Percentiles rank a stretch among this genome's conserved stretches.
Evolutionary conservation across 2,888 invertebrate genomes (phyloP).

Genomic region (Elgonia sp.): DNA sequence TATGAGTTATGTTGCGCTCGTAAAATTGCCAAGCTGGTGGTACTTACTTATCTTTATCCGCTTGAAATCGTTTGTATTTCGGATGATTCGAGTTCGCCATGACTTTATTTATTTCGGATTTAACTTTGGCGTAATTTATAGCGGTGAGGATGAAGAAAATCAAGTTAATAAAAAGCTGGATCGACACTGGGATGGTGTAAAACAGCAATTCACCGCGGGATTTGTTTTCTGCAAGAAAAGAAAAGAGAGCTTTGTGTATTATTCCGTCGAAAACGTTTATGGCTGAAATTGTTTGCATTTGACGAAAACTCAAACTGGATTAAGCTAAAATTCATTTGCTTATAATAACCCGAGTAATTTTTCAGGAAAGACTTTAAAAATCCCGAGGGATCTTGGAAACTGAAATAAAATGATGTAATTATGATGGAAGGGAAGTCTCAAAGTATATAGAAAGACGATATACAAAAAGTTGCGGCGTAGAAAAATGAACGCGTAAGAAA

Average conservation of each 20-base stretch:
- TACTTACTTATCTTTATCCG: slow-evolving; percentile 91
- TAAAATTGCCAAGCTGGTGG: slow-evolving; percentile 53
- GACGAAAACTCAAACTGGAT: background rate
- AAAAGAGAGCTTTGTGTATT: slow-evolving; percentile 31
- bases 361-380: background rate
- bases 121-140: slow-evolving; percentile 91
- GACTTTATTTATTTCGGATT: slow-evolving; percentile 92
- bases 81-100: slow-evolving; percentile 89
- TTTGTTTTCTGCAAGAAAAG: slow-evolving; percentile 74
- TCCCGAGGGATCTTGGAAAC: background rate
- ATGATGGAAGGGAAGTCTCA: background rate
- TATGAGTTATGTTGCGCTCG: slow-evolving; percentile 37
- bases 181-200: slow-evolving; percentile 90
- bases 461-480: slow-evolving; percentile 3
- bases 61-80: slow-evolving; percentile 89
- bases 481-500: slow-evolving; percentile 1
- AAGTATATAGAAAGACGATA: slow-evolving; percentile 2
- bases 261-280: background rate
- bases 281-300: background rate
- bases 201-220: slow-evolving; percentile 87
- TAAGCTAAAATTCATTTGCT: background rate
- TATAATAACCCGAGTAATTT: slow-evolving; percentile 2
- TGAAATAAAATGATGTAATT: background rate
- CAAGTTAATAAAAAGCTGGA: slow-evolving; percentile 90
- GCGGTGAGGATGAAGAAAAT: slow-evolving; percentile 91